Percentiles rank a stretch among this genome's conserved stretches.
Evolutionary conservation across 2,888 invertebrate genomes (phyloP).

Genomic region (Leptogaster cylindrica): DNA sequence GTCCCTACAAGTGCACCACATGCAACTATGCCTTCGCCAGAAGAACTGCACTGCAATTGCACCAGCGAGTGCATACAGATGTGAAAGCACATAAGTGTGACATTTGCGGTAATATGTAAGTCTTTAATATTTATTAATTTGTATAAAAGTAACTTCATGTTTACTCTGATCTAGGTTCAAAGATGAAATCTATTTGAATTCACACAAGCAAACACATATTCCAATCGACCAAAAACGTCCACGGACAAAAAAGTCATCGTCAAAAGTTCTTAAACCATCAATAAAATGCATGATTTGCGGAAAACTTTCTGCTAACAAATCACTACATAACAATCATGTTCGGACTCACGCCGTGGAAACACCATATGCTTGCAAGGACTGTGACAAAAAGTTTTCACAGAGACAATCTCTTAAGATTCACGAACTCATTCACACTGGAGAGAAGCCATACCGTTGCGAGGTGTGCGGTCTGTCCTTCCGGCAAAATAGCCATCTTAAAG

Average conservation of each 20-base stretch:
- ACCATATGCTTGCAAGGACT: conserved; percentile 46
- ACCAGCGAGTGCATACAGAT: conserved; percentile 42
- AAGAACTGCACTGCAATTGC: conserved; percentile 36
- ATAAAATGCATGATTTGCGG: conserved; percentile 44
- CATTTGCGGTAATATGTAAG: conserved; percentile 45
- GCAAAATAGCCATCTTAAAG: conserved; percentile 48
- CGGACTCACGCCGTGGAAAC: conserved; percentile 47
- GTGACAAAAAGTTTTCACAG: conserved; percentile 45
- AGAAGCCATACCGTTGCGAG: conserved; percentile 47
- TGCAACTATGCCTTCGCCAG: conserved; percentile 46
- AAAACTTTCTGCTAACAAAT: conserved; percentile 41
- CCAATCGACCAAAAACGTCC: conserved; percentile 40
- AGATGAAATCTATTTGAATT: conserved; percentile 44
- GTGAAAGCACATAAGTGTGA: conserved; percentile 47
- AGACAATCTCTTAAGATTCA: conserved; percentile 46
- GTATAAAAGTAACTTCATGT: no score
- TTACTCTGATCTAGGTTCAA: conserved; percentile 48
- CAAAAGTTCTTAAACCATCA: not conserved
- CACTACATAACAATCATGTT: conserved; percentile 44
- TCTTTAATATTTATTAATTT: not conserved
- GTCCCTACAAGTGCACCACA: conserved; percentile 39
- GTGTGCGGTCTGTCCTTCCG: conserved; percentile 45
- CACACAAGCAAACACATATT: conserved; percentile 46
- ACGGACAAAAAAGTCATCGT: no score
- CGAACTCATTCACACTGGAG: conserved; percentile 47